phyloP scores from a whole-genome alignment of 2,888 invertebrate genomes.

The Hirtodrosophila trivittata region DNA sequence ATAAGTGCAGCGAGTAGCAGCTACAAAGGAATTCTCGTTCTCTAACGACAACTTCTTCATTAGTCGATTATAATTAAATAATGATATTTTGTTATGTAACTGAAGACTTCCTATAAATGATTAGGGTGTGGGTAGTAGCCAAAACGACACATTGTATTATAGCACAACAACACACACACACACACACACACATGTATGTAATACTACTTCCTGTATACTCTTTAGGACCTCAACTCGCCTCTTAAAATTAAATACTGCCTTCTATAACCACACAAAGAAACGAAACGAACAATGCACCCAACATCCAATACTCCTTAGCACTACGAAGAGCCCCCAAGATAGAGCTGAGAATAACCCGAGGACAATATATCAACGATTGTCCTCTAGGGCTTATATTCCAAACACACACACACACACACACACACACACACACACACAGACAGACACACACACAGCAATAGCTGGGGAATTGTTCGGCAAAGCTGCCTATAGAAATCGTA shows the following conservation, averaged over 20 bases:
- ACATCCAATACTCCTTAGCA: slow-evolving; percentile 66
- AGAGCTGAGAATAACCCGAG: slow-evolving; percentile 47
- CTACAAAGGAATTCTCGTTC: slow-evolving; percentile 80
- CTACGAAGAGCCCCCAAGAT: too few relatives aligned
- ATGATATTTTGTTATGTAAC: slow-evolving; percentile 56
- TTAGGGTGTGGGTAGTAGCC: slow-evolving; percentile 78
- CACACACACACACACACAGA: slow-evolving; percentile 16
- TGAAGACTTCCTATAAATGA: slow-evolving; percentile 72
- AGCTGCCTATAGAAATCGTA: slow-evolving; percentile 6
- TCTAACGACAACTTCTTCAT: slow-evolving; percentile 82
- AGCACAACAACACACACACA: slow-evolving; percentile 62
- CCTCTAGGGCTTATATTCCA: slow-evolving; percentile 45
- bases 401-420: slow-evolving; percentile 52
- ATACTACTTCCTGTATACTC: slow-evolving; percentile 64
- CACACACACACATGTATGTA: slow-evolving; percentile 34
- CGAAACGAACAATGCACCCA: slow-evolving; percentile 67
- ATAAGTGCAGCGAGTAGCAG: slow-evolving; percentile 24
- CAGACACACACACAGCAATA: slow-evolving; percentile 20
- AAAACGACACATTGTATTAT: slow-evolving; percentile 71
- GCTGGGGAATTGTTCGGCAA: slow-evolving; percentile 1
- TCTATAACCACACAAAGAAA: slow-evolving; percentile 45
- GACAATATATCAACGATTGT: slow-evolving; percentile 71
- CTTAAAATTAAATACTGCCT: slow-evolving; percentile 73
- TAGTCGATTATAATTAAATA: slow-evolving; percentile 76
- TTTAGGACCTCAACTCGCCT: slow-evolving; percentile 60